Evolutionary conservation across 2,888 invertebrate species (phyloP).

Genomic region (Octonoba sinensis): DNA sequence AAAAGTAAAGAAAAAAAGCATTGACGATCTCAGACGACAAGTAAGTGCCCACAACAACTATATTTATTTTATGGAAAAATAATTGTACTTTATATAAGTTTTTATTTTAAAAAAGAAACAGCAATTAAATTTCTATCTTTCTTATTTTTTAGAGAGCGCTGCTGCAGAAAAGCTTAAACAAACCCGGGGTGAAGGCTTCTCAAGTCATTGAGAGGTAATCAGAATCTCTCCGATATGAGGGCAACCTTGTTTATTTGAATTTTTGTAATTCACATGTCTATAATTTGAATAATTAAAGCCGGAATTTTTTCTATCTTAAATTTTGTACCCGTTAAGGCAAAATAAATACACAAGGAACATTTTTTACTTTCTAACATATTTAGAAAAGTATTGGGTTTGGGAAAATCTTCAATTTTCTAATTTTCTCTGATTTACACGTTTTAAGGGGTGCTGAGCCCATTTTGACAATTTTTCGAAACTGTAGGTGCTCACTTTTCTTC

Average conservation of each 20-base stretch:
- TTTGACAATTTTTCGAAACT: too few species aligned
- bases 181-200: conserved; percentile 93
- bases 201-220: conserved; percentile 86
- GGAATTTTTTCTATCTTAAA: too few species aligned
- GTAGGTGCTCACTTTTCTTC: too few species aligned
- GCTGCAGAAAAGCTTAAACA: conserved; percentile 82
- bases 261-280: conserved; percentile 9
- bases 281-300: too few species aligned
- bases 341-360: too few species aligned
- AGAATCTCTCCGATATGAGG: neutral
- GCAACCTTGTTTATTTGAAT: neutral
- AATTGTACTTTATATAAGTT: neutral
- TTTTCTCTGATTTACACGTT: too few species aligned
- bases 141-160: conserved; percentile 72
- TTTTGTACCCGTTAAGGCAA: too few species aligned
- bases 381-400: too few species aligned
- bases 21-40: conserved; percentile 84
- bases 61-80: neutral
- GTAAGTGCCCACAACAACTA: conserved; percentile 72
- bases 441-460: too few species aligned
- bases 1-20: conserved; percentile 76
- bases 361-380: too few species aligned
- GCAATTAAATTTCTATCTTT: neutral
- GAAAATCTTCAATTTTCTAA: too few species aligned
- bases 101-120: too few species aligned